Evolutionary conservation across 1,140 invertebrate species (phyloP).

Genomic region (Drosophila albomicans): DNA sequence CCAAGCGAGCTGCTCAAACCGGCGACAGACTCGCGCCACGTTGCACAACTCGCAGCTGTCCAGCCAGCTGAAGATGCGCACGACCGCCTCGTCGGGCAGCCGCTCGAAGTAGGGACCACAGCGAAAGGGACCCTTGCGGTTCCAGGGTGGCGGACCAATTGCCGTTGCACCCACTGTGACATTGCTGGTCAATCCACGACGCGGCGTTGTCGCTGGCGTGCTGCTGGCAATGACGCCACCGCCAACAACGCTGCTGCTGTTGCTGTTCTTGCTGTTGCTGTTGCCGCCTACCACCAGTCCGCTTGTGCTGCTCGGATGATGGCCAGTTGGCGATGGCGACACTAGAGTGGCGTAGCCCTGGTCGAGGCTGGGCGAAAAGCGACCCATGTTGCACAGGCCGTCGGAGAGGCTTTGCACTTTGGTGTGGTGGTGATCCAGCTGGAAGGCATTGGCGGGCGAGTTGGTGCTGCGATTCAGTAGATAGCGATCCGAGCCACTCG

Average conservation of each 20-base stretch:
- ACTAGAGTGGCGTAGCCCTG: constrained; percentile 92
- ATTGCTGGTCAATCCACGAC: constrained; percentile 35
- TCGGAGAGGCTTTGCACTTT: constrained; percentile 82
- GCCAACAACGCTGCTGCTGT: constrained; percentile 64
- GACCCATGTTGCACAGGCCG: constrained; percentile 80
- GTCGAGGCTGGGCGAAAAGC: constrained; percentile 88
- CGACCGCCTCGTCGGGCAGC: constrained; percentile 86
- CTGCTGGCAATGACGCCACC: constrained; percentile 66
- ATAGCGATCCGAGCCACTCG: constrained; percentile 84
- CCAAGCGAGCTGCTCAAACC: constrained; percentile 94
- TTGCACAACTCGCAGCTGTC: constrained; percentile 91
- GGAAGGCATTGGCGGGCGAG: constrained; percentile 76
- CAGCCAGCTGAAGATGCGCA: constrained; percentile 90
- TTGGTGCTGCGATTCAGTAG: constrained; percentile 79
- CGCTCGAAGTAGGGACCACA: constrained; percentile 85
- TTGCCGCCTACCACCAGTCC: constrained; percentile 25
- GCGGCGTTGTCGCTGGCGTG: constrained; percentile 72
- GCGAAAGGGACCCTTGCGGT: constrained; percentile 76
- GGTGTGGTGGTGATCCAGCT: constrained; percentile 72
- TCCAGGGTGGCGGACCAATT: constrained; percentile 78
- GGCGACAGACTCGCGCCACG: constrained; percentile 91
- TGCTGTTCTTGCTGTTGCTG: constrained; percentile 67
- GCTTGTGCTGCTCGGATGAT: constrained; percentile 58
- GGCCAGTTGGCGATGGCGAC: constrained; percentile 85
- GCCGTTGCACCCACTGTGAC: constrained; percentile 39